A percentile compares a stretch with the other conserved stretches of the same genome.
These are phyloP conservation scores for Coendou prehensilis DNA, from an alignment of 2,797 vertebrate genomes.

Conservation along the genomic window DNA sequence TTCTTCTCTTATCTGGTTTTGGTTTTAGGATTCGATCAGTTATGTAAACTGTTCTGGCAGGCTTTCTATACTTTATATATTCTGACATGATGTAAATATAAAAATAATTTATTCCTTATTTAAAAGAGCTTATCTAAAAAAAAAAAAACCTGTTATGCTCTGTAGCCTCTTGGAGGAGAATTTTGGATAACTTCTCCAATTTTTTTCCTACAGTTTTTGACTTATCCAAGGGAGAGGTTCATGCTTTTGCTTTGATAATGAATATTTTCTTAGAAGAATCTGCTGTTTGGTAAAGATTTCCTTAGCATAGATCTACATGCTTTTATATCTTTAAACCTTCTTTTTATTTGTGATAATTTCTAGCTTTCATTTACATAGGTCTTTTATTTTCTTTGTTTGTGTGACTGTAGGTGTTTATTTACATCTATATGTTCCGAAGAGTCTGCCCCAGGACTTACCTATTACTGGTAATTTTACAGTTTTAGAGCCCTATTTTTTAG, in stretches of 20 bases:
- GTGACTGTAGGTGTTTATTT: background rate
- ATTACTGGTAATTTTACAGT: background rate
- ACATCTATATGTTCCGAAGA: background rate
- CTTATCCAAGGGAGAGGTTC: background rate
- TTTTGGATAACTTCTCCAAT: background rate
- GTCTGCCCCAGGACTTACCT: background rate
- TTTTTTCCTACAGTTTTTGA: background rate
- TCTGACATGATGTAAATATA: conserved; percentile 24
- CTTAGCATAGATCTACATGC: background rate
- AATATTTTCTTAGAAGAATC: conserved; percentile 34
- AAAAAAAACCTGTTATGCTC: background rate
- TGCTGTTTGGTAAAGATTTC: background rate
- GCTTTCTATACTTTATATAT: background rate
- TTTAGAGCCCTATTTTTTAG: background rate
- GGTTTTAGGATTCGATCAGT: background rate
- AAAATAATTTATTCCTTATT: conserved; percentile 23
- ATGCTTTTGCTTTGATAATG: background rate
- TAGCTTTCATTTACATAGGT: background rate
- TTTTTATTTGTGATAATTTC: background rate
- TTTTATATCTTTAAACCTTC: background rate
- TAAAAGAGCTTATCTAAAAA: background rate
- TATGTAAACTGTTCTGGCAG: background rate
- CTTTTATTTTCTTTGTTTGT: background rate
- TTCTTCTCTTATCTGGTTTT: conserved; percentile 34
- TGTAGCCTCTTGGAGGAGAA: background rate